Conservation (phyloP, 1,140 invertebrate genomes). For the Cyphomyrmex costatus region DNA sequence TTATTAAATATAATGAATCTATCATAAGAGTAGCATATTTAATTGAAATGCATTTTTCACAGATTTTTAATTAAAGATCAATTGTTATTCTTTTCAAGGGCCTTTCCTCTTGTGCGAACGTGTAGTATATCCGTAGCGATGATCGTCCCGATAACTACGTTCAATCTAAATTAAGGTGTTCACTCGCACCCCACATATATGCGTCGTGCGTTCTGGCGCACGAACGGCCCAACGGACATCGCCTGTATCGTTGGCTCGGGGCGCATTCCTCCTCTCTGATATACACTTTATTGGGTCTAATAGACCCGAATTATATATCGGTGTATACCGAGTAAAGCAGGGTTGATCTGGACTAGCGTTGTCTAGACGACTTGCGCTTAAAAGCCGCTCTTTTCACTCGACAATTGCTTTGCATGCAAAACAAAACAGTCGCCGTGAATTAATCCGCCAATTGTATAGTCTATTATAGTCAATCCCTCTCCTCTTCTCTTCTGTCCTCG, state of each 20-base stretch:
- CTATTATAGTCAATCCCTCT: neutral
- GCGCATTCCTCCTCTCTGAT: conserved; percentile 74
- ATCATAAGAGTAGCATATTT: neutral
- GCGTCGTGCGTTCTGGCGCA: conserved; percentile 21
- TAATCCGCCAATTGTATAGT: neutral
- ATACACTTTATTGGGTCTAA: conserved; percentile 75
- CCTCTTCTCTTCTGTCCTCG: neutral
- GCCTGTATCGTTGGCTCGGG: conserved; percentile 72
- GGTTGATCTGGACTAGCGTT: conserved; percentile 47
- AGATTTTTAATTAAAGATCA: neutral
- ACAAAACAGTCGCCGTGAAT: conserved; percentile 61
- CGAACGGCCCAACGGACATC: conserved; percentile 64
- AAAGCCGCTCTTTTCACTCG: conserved; percentile 48
- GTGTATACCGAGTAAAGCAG: conserved; percentile 69
- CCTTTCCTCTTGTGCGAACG: neutral
- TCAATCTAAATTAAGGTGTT: conserved; percentile 59
- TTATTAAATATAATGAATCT: neutral
- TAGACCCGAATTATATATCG: conserved; percentile 76
- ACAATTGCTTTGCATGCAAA: conserved; percentile 68
- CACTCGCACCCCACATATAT: conserved; percentile 70
- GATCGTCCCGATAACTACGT: neutral
- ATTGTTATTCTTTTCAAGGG: neutral
- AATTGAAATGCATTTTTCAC: neutral
- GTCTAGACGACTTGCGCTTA: conserved; percentile 60
- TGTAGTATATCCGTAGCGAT: no score